These are phyloP conservation scores for Centroberyx gerrardi DNA, from an alignment of 2,797 vertebrate species.

Conservation along the genomic window DNA sequence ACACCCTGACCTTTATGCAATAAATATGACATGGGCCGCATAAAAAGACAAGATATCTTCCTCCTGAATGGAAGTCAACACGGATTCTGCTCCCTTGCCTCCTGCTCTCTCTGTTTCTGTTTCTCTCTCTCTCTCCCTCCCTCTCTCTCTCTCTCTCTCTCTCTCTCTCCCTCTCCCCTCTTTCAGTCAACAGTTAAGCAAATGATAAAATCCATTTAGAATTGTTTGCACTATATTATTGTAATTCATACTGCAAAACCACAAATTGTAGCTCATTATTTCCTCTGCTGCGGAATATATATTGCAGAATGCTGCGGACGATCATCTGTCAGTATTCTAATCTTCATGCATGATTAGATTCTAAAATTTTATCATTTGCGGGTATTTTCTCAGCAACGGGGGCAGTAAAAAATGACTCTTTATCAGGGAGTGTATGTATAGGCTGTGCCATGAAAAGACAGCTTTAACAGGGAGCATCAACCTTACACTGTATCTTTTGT, in stretches of 20 bases:
- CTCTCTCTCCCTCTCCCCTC: neutral
- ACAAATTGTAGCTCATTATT: conserved; percentile 37
- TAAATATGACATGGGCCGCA: conserved; percentile 94
- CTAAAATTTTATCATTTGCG: conserved; percentile 46
- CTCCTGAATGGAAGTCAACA: conserved; percentile 93
- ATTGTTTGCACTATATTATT: conserved; percentile 39
- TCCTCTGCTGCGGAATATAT: neutral
- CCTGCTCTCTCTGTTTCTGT: conserved; percentile 57
- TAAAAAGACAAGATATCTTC: conserved; percentile 94
- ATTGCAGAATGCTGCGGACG: conserved; percentile 20
- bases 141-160: conserved; percentile 5
- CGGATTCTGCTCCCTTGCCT: conserved; percentile 85
- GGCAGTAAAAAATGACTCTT: conserved; percentile 40
- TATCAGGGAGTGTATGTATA: conserved; percentile 10
- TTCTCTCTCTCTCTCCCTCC: conserved; percentile 15
- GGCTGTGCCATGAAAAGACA: conserved; percentile 16
- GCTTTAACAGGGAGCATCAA: conserved; percentile 54
- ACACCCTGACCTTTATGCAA: conserved; percentile 93
- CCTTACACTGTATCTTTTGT: conserved; percentile 64
- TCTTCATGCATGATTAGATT: conserved; percentile 42
- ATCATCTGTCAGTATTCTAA: conserved; percentile 40
- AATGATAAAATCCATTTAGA: conserved; percentile 58
- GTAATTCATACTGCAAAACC: conserved; percentile 45
- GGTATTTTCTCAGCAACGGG: conserved; percentile 38
- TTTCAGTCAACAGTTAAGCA: conserved; percentile 44